Percentiles rank a stretch among this genome's conserved stretches.
Evolutionary conservation across 2,888 invertebrate species (phyloP).

Genomic region (Nysson spinosus): DNA sequence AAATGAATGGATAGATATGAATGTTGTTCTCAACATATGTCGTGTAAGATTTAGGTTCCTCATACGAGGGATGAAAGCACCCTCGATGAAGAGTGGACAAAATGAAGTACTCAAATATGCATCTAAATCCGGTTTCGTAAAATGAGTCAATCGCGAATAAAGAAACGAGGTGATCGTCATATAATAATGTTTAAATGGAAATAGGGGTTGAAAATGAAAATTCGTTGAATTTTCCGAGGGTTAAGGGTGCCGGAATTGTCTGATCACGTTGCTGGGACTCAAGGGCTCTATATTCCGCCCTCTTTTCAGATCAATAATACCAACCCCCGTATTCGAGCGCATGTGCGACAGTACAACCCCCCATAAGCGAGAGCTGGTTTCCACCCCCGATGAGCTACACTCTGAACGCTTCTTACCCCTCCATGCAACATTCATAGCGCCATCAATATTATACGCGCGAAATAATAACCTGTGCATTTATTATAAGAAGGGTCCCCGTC

Average conservation of each 20-base stretch:
- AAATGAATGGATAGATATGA: no score
- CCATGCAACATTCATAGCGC: conserved; percentile 75
- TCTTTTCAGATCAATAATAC: conserved; percentile 75
- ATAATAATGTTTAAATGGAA: no score
- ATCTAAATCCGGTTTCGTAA: no score
- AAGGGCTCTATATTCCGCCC: conserved; percentile 59
- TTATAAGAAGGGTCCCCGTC: conserved; percentile 59
- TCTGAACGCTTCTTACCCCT: conserved; percentile 62
- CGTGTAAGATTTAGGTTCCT: no score
- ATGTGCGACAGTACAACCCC: conserved; percentile 62
- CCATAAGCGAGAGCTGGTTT: conserved; percentile 53
- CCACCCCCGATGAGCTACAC: conserved; percentile 61
- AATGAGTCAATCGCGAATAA: no score
- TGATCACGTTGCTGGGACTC: conserved; percentile 66
- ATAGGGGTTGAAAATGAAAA: not conserved
- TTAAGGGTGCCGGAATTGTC: conserved; percentile 47
- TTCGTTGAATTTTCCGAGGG: conserved; percentile 4
- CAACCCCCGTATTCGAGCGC: conserved; percentile 68
- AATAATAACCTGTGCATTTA: conserved; percentile 77
- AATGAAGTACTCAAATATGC: no score
- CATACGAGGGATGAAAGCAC: no score
- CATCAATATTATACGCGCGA: conserved; percentile 77
- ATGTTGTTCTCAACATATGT: no score
- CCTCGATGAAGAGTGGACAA: no score
- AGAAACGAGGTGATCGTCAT: no score